Evolutionary conservation across 2,888 invertebrate genomes (phyloP).

Genomic region (Hemaris fuciformis): DNA sequence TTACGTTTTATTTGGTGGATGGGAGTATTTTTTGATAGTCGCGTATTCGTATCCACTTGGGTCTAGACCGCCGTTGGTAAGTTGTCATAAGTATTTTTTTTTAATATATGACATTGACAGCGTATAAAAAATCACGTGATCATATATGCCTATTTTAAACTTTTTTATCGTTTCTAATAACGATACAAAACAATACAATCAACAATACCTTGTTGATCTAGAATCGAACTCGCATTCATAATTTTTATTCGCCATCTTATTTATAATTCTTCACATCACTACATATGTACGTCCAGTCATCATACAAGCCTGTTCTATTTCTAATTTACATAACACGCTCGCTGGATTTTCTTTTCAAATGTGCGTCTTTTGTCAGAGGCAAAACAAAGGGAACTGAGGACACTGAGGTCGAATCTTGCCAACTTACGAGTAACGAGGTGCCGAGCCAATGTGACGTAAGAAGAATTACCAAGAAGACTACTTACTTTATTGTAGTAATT

Average conservation of each 20-base stretch:
- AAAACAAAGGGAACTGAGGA: slow-evolving; percentile 61
- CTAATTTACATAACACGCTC: slow-evolving; percentile 67
- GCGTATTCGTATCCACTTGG: no score
- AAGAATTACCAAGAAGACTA: slow-evolving; percentile 24
- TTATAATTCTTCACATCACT: not conserved
- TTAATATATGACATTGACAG: no score
- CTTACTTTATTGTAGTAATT: slow-evolving; percentile 25
- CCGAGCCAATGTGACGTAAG: slow-evolving; percentile 35
- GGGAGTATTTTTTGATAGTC: no score
- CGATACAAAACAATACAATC: no score
- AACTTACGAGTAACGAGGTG: slow-evolving; percentile 43
- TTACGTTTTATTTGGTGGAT: no score
- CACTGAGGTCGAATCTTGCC: slow-evolving; percentile 39
- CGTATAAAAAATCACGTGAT: no score
- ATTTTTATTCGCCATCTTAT: not conserved
- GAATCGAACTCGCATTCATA: no score
- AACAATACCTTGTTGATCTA: no score
- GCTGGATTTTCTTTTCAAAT: slow-evolving; percentile 64
- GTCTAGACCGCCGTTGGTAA: no score
- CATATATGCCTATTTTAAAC: no score
- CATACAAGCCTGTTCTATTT: slow-evolving; percentile 45
- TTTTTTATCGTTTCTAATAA: no score
- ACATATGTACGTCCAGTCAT: slow-evolving; percentile 24
- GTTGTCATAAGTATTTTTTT: no score
- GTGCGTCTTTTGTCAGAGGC: slow-evolving; percentile 64